A percentile compares a stretch with the other conserved stretches of the same genome.
phyloP scores from a whole-genome alignment of 2,113 vertebrate genomes.

The Gila orcuttii region DNA sequence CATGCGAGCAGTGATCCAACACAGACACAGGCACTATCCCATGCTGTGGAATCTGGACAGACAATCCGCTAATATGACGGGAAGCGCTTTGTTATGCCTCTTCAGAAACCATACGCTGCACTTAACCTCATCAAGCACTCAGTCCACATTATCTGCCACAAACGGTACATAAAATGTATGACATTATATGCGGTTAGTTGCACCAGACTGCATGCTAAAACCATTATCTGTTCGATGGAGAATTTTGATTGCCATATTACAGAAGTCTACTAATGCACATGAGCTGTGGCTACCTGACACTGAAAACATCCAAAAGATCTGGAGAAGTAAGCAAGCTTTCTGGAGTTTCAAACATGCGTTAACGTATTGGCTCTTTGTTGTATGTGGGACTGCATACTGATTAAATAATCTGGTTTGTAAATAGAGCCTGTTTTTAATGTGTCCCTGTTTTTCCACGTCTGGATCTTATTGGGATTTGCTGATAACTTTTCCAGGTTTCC shows the following conservation, averaged over 20 bases:
- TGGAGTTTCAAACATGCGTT: conserved; percentile 52
- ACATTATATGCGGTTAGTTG: conserved; percentile 29
- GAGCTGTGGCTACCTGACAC: conserved; percentile 58
- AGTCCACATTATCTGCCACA: conserved; percentile 9
- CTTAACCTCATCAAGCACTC: conserved; percentile 32
- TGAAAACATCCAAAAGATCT: conserved; percentile 56
- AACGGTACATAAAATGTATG: conserved; percentile 11
- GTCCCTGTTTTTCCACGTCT: conserved; percentile 52
- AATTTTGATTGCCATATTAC: conserved; percentile 45
- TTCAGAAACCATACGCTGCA: conserved; percentile 23
- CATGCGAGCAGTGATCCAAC: conserved; percentile 46
- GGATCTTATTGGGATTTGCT: conserved; percentile 50
- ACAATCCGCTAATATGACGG: conserved; percentile 53
- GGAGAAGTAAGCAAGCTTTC: conserved; percentile 55
- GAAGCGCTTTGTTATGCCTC: conserved; percentile 51
- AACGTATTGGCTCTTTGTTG: conserved; percentile 48
- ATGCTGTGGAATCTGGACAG: conserved; percentile 55
- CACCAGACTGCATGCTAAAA: conserved; percentile 51
- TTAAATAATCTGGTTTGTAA: conserved; percentile 66
- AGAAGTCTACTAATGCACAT: conserved; percentile 37
- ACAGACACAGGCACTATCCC: conserved; percentile 50
- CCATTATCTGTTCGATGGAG: conserved; percentile 49
- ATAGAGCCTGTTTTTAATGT: conserved; percentile 57
- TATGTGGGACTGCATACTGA: conserved; percentile 60
- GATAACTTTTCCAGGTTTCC: conserved; percentile 55